Conservation (phyloP, 2,888 invertebrate species). For the Polydrusus cervinus region DNA sequence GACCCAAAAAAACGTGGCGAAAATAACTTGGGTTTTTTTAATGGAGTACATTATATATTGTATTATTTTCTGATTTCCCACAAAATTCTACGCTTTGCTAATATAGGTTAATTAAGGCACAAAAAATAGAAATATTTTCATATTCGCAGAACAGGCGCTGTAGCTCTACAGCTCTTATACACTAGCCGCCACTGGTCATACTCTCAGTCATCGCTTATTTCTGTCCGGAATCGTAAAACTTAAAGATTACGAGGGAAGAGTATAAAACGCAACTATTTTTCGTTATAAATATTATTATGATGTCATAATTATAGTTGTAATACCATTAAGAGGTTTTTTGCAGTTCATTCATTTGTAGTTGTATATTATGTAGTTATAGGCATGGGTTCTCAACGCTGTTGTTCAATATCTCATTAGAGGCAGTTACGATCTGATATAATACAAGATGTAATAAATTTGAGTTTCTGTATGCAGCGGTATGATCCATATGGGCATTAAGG, state of each 20-base stretch:
- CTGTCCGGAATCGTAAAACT: conserved; percentile 5
- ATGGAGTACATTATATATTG: too few species aligned
- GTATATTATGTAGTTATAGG: background rate
- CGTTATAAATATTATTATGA: conserved; percentile 15
- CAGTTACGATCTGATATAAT: background rate
- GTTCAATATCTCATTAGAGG: background rate
- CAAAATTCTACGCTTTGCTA: too few species aligned
- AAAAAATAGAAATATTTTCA: too few species aligned
- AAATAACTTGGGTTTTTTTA: too few species aligned
- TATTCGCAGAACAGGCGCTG: too few species aligned
- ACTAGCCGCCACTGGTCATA: background rate
- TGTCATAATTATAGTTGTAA: conserved; percentile 22
- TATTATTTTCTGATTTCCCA: too few species aligned
- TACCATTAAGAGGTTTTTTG: background rate
- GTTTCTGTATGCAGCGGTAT: background rate
- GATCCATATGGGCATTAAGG: too few species aligned
- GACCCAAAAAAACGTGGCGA: too few species aligned
- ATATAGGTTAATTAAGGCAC: too few species aligned
- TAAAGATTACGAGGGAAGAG: conserved; percentile 15
- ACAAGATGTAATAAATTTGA: background rate
- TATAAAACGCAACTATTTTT: conserved; percentile 9
- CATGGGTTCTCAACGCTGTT: background rate
- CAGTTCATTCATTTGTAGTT: conserved; percentile 14
- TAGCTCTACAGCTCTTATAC: too few species aligned
- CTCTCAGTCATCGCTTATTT: conserved; percentile 26